Evolutionary conservation across 37 sponge, comb jelly and placozoan genomes (phyloP).

Genomic region (Eunapius fragilis): DNA sequence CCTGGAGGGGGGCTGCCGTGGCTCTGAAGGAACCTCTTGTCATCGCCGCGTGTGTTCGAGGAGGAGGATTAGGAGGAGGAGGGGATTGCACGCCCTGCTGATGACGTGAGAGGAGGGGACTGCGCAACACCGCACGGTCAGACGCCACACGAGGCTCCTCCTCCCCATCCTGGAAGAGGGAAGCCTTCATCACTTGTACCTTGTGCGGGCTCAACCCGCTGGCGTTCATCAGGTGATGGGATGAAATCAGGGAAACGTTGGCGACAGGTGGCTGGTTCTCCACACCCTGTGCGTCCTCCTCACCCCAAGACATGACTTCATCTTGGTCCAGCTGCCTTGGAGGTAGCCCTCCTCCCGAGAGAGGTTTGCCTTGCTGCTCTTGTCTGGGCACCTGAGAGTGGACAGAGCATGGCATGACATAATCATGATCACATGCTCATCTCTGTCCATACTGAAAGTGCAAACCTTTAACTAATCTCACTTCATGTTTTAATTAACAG

Average conservation of each 20-base stretch:
- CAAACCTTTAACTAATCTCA: background rate
- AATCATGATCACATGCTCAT: too few species aligned
- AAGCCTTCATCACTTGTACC: constrained; percentile 93
- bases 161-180: constrained; percentile 66
- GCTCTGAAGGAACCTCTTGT: background rate
- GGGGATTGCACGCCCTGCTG: background rate
- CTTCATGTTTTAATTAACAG: too few species aligned
- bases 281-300: constrained; percentile 5
- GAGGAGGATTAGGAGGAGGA: background rate
- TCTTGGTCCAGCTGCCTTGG: constrained; percentile 24
- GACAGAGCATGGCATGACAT: too few species aligned
- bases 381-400: background rate
- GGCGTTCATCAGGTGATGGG: constrained; percentile 46
- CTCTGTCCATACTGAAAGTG: background rate
- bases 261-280: background rate
- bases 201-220: constrained; percentile 62
- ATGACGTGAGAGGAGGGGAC: background rate
- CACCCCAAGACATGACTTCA: constrained; percentile 54
- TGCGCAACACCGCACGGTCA: background rate
- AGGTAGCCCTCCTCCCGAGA: background rate
- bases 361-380: background rate
- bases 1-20: background rate
- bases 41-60: background rate
- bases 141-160: background rate
- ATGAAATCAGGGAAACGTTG: background rate